Base-by-base conservation (phyloP, 2,888 invertebrate species). In the Thyatira batis region DNA sequence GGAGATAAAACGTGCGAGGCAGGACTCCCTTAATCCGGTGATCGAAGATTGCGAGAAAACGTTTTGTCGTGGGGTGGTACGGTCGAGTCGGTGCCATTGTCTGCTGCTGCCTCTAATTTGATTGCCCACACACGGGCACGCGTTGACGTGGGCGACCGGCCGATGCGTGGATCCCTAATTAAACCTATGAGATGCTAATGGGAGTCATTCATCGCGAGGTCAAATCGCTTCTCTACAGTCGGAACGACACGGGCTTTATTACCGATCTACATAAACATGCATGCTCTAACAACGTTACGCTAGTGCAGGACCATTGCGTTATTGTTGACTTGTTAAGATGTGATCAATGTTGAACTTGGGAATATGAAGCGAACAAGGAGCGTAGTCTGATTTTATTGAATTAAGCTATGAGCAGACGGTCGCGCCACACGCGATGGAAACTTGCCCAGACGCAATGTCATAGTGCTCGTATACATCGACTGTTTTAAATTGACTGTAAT, bases 41-140 rank as follows among this genome's bases (percentile, higher is more conserved):
- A 91, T 92, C 92, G 89, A 88, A 91, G 91, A 92, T 92, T 92
- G 91, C 89, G 85, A 87, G 89, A 86, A 92, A 92, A 87, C 90
- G 90, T 88, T 92, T 91, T 90, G 92, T 90, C 89, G 89, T 89
- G 83, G 91, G 91, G 92, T 89, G 87, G 85, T 78, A 74, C 84
- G 87, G 80, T 84, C 82, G 72, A 75, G 70, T 82, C 79, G 82
- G 70, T 79, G 73, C 78, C 79, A 87, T 91, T 90, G 91, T 91
- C 90, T 87, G 87, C 75, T 64, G 48, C 48, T 69, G 76, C 73
- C 76, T 83, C 87, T 89, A 89, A 92, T 89, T 89, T 82, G 87
- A 89, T 88, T 87, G 89, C 82, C 85, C 84, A 81, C 85, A 85
- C 84, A 76, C 78, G 76, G 79, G 68, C 74, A 70, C 76, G 76